Conservation (phyloP, 2,888 invertebrate genomes). For the Acanthosepion esculentum region DNA sequence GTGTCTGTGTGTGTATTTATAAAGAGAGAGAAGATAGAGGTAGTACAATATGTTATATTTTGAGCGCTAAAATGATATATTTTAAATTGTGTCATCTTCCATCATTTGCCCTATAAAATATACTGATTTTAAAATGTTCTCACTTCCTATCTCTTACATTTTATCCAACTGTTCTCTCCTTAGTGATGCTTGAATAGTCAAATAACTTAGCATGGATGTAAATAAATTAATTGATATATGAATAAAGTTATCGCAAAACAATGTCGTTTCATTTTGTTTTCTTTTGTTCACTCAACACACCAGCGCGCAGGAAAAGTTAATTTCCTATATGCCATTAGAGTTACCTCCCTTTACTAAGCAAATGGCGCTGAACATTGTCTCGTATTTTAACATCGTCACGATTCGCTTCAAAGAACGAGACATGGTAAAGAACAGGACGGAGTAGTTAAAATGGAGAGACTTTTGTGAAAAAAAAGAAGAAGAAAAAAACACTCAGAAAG, state of each 20-base stretch:
- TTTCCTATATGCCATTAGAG: constrained; percentile 33
- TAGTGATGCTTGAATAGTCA: neutral
- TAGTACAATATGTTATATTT: neutral
- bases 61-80: neutral
- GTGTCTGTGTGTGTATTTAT: too few relatives aligned
- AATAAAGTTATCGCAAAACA: neutral
- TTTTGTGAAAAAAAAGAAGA: neutral
- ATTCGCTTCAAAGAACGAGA: neutral
- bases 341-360: constrained; percentile 10
- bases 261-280: neutral
- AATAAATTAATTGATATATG: neutral
- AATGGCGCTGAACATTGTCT: neutral
- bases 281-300: neutral
- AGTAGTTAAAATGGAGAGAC: neutral
- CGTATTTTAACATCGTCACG: neutral
- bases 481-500: neutral
- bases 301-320: constrained; percentile 33
- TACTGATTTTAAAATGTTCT: neutral
- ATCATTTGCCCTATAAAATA: neutral
- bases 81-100: neutral
- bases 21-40: neutral
- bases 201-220: neutral
- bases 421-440: neutral
- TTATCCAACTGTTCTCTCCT: neutral
- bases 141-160: neutral